These are phyloP conservation scores for Vanessa atalanta DNA, from an alignment of 1,140 invertebrate species.

Conservation along the genomic window DNA sequence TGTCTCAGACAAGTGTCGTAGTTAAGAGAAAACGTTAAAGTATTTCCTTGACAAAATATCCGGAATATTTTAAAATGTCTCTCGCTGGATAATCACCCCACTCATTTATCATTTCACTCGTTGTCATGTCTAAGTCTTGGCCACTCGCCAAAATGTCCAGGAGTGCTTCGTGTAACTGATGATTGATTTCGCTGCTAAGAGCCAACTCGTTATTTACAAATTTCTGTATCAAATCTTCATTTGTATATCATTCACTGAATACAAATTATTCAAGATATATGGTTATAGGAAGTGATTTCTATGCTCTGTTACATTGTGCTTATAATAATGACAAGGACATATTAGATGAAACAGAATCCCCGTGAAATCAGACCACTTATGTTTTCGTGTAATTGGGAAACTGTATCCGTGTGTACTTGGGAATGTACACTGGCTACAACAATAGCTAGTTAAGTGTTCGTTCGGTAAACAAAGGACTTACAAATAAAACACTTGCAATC, in stretches of 20 bases:
- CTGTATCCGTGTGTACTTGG: not conserved
- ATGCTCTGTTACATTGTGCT: not conserved
- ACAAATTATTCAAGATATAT: conserved; percentile 2
- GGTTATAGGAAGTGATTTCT: not conserved
- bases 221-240: conserved; percentile 34
- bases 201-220: conserved; percentile 39
- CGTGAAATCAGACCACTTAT: not conserved
- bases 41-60: conserved; percentile 14
- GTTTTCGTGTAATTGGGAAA: conserved; percentile 4
- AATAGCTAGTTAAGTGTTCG: conserved; percentile 13
- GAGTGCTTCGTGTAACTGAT: conserved; percentile 25
- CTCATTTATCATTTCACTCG: conserved; percentile 30
- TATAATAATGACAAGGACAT: not conserved
- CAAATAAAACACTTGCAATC: conserved; percentile 8
- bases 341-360: conserved; percentile 5
- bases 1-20: not conserved
- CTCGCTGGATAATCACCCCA: conserved; percentile 17
- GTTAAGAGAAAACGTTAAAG: not conserved
- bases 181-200: conserved; percentile 38
- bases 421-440: not conserved
- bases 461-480: conserved; percentile 13
- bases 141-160: conserved; percentile 31
- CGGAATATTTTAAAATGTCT: conserved; percentile 27
- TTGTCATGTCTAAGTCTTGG: conserved; percentile 37
- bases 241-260: conserved; percentile 31